Base-by-base conservation (phyloP, 2,888 invertebrate genomes). In the Griposia aprilina region DNA sequence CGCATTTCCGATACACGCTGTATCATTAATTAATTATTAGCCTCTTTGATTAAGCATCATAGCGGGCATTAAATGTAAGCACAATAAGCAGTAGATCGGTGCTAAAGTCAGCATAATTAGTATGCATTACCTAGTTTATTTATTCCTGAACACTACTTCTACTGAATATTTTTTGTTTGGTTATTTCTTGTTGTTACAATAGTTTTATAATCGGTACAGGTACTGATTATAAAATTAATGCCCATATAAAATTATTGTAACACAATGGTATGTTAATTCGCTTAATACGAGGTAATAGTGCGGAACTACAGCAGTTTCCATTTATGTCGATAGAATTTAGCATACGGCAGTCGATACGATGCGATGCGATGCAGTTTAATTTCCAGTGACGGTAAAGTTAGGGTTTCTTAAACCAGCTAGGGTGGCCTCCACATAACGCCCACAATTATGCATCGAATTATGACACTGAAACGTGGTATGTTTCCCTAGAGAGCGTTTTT, bases 291-390 rank as follows among this genome's bases (percentile, higher is more conserved):
- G 7, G 41, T 45, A 71, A 67, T 74, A 82, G 75, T 68, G 81
- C 70, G 55, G 62, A 59, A 74, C 45, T 17, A 68, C 80, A 26
- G 6, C 30, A 2, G 68, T 41, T 84, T 57, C 45, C 23, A 78
- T 55, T 65, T 11, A 55, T 69, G 55, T 73, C 84, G 80, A 80
- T 84, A 80, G 13, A 55, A 59, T 45, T 1, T 11, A 36, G 15
- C 23, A 8, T 26, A 67, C 8, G 30, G 8, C 23, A 10, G 15
- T 67, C 20, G 6, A 62, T 66, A 52, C 20, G n/a, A 17, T n/a
- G n/a, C 20, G n/a, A 17, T n/a, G n/a, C 20, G 20, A 50, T 50
- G 30, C 17, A 30, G n/a, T 36, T 67, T 17, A 2, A 60, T 13
- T 75, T 75, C 60, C 6, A 50, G 8, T n/a, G n/a, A n/a, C 15